phyloP scores from a whole-genome alignment of 2,888 invertebrate genomes.

The Diaperis boleti region DNA sequence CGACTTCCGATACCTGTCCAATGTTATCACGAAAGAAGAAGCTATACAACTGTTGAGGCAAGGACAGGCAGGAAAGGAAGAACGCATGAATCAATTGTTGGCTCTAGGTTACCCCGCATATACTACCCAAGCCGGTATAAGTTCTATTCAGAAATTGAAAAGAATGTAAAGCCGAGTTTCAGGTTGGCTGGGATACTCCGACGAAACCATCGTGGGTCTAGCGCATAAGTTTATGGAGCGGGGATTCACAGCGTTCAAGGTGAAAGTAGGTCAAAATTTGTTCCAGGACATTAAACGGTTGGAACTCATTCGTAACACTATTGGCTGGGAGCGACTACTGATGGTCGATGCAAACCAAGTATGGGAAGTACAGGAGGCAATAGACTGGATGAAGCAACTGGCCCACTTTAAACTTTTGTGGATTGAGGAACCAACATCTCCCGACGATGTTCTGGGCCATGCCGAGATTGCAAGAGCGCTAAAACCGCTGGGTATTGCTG shows the following conservation, averaged over 20 bases:
- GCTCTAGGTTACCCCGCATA: constrained; percentile 86
- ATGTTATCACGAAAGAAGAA: constrained; percentile 85
- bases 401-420: constrained; percentile 81
- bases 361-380: constrained; percentile 88
- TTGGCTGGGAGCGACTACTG: constrained; percentile 81
- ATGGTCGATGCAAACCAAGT: constrained; percentile 93
- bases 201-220: constrained; percentile 77
- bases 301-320: constrained; percentile 77
- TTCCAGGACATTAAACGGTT: constrained; percentile 83
- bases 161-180: constrained; percentile 45
- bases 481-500: constrained; percentile 81
- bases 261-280: constrained; percentile 88
- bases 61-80: constrained; percentile 70
- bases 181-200: constrained; percentile 91
- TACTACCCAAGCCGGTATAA: constrained; percentile 83
- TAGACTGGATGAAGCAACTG: constrained; percentile 86
- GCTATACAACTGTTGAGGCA: constrained; percentile 78
- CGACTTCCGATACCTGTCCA: constrained; percentile 88
- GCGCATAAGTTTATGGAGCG: constrained; percentile 79
- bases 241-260: constrained; percentile 88
- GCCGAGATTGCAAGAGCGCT: constrained; percentile 81
- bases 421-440: constrained; percentile 95
- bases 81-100: constrained; percentile 74
- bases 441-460: constrained; percentile 92
- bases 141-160: constrained; percentile 8